phyloP scores from a whole-genome alignment of 2,888 invertebrate genomes.

The Meteorus cinctellus region DNA sequence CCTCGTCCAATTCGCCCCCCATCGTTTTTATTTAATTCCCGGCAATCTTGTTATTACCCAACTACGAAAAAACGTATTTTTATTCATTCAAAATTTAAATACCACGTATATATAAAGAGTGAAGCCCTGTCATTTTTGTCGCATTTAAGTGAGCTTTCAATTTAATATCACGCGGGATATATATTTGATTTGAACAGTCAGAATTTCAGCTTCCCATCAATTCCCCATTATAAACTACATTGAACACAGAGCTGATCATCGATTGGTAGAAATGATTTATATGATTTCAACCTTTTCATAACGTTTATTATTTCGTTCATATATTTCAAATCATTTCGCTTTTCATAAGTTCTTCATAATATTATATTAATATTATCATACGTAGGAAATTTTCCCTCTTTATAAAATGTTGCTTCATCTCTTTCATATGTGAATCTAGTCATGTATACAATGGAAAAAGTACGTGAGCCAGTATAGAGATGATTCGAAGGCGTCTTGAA shows the following conservation, averaged over 20 bases:
- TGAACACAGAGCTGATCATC: constrained; percentile 36
- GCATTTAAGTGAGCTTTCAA: constrained; percentile 66
- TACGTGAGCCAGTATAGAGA: constrained; percentile 21
- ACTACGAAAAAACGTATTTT: constrained; percentile 55
- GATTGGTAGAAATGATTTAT: neutral
- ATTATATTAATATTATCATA: constrained; percentile 8
- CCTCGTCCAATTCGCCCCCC: neutral
- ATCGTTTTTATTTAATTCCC: constrained; percentile 55
- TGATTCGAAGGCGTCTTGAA: neutral
- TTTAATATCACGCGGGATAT: constrained; percentile 63
- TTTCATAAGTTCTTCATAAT: neutral
- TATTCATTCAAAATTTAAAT: constrained; percentile 61
- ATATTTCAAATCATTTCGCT: neutral
- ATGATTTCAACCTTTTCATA: neutral
- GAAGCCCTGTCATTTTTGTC: constrained; percentile 58
- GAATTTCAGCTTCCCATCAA: constrained; percentile 40
- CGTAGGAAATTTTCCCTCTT: neutral
- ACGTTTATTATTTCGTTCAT: neutral
- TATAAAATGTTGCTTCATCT: neutral
- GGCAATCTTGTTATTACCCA: constrained; percentile 63
- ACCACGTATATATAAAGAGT: constrained; percentile 29
- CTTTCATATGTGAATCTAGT: neutral
- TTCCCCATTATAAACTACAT: constrained; percentile 52
- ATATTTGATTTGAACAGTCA: constrained; percentile 62
- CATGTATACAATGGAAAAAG: neutral